Conservation (phyloP, 2,113 vertebrate genomes). For the Eulacestoma nigropectus region DNA sequence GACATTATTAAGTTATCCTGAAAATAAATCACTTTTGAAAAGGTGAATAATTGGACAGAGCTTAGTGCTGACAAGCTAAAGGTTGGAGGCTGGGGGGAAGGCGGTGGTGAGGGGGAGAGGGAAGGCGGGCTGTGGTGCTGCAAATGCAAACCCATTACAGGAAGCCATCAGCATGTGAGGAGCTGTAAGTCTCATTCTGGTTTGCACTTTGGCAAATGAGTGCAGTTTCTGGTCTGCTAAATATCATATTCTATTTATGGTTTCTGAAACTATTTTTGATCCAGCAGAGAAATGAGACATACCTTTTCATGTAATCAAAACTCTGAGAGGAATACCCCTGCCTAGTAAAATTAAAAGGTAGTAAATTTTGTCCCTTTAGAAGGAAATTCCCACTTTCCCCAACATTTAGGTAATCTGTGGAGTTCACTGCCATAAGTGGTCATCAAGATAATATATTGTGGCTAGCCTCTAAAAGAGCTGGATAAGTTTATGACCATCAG, state of each 20-base stretch:
- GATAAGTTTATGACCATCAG: not conserved
- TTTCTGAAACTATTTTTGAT: constrained; percentile 30
- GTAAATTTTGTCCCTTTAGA: constrained; percentile 21
- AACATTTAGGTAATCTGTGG: constrained; percentile 1
- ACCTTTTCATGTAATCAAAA: not conserved
- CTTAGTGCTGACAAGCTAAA: constrained; percentile 56
- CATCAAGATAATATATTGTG: constrained; percentile 14
- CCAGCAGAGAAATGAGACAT: not conserved
- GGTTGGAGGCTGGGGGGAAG: not conserved
- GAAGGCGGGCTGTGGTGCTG: not conserved
- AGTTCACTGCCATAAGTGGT: not conserved
- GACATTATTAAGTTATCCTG: constrained; percentile 63
- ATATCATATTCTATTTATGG: not conserved
- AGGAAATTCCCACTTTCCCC: not conserved
- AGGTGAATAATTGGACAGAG: constrained; percentile 63
- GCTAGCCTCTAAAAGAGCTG: not conserved
- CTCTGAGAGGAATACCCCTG: not conserved
- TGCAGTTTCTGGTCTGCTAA: not conserved
- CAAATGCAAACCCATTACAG: not conserved
- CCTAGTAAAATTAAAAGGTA: constrained; percentile 20
- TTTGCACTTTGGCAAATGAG: not conserved
- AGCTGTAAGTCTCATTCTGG: not conserved
- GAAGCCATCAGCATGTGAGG: not conserved
- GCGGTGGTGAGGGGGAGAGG: not conserved
- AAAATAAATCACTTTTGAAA: constrained; percentile 70